Base-by-base conservation (phyloP, 92 coral and sea anemone genomes). In the Heteractis magnifica region DNA sequence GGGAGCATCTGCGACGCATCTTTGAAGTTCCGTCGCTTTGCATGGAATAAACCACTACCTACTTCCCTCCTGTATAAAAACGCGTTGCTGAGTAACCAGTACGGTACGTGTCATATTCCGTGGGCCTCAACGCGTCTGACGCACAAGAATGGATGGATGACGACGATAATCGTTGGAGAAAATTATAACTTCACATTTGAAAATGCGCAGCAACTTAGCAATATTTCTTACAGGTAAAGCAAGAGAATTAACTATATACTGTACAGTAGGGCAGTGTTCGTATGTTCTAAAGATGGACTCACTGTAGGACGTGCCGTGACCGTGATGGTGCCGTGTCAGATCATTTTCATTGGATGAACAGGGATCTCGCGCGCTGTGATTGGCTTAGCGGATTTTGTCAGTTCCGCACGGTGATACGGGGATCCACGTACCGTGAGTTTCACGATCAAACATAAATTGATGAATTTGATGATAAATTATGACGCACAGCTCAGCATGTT, bases 71-170 rank as follows among this genome's bases (percentile, higher is more conserved):
- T 65, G 11, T 84, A 90, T 58, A 83, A 85, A 51, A 81, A 87
- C 75, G 98, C 92, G 73, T 85, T 94, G 65, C 88, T 94, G 5
- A 87, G 92, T 71, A 94, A 92, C 83, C 76, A 90, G 72, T 82
- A 87, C 73, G 98, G 98, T 2, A 90, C 94, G 3, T 86, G 90
- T 62, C 48, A 68, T 56, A 78, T 90, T 19, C 98, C 98, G 8
- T 92, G 98, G 98, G 83, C 79, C 64, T 77, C 85, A 10, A 90
- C 80, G 89, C 90, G 97, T 14, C 65, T 92, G 21, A 94, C 98
- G 7, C 96, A 94, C 80, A 19, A 19, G 56, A 41, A 86, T 71
- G 98, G 98, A 58, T 94, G 98, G 98, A 94, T 89, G 90, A 82
- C 89, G 10, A 92, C 94, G 4, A 72, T 94, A 55, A 89, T 94